phyloP scores from a whole-genome alignment of 2,113 vertebrate genomes.

The Sceloporus tristichus region DNA sequence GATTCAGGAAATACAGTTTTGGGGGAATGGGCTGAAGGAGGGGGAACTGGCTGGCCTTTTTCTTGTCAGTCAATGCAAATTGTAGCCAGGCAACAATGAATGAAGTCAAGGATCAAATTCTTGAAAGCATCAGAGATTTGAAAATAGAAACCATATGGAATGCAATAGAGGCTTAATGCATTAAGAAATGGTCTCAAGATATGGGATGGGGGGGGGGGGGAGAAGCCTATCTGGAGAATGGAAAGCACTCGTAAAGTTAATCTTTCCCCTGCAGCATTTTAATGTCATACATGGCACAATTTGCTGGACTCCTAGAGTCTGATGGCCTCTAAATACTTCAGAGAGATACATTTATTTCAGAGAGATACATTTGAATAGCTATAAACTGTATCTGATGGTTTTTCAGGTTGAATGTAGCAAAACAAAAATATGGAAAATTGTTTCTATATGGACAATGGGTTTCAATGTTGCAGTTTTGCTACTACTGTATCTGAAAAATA shows the following conservation, averaged over 20 bases:
- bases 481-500: conserved; percentile 49
- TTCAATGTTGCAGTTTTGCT: conserved; percentile 23
- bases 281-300: conserved; percentile 32
- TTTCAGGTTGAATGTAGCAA: not conserved
- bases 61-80: conserved; percentile 45
- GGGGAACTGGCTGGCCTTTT: conserved; percentile 21
- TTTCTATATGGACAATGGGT: conserved; percentile 30
- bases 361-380: not conserved
- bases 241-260: conserved; percentile 8
- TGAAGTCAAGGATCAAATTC: conserved; percentile 74
- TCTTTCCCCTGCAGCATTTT: conserved; percentile 31
- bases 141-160: conserved; percentile 75
- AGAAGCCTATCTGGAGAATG: not conserved
- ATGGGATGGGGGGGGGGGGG: conserved; percentile 11
- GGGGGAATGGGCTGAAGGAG: conserved; percentile 9
- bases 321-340: not conserved
- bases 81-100: conserved; percentile 55
- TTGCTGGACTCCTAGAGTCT: not conserved
- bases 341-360: not conserved
- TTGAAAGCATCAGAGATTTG: conserved; percentile 69
- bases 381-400: not conserved
- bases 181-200: conserved; percentile 68
- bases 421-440: conserved; percentile 37
- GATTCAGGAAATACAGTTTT: conserved; percentile 32
- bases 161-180: conserved; percentile 47